Percentiles rank a stretch among this genome's conserved stretches.
Evolutionary conservation across 2,888 invertebrate genomes (phyloP).

Genomic region (Calephelis perditalis): DNA sequence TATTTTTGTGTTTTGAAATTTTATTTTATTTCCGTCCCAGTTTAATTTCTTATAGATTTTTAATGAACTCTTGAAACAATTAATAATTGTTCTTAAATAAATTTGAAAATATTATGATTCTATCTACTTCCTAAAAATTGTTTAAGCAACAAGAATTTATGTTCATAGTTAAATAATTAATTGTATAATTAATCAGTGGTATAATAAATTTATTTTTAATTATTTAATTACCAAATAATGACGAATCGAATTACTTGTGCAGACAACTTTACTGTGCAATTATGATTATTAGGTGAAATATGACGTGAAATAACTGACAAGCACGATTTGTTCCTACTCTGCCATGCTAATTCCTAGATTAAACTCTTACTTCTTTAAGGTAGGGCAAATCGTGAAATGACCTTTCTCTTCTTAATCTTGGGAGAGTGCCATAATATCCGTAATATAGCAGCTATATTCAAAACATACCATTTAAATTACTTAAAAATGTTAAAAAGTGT

Average conservation of each 20-base stretch:
- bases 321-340: conserved; percentile 30
- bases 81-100: too few species aligned
- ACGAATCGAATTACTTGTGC: too few species aligned
- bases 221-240: neutral
- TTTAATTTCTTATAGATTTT: too few species aligned
- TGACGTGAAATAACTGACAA: conserved; percentile 1
- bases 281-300: conserved; percentile 3
- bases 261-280: too few species aligned
- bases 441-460: conserved; percentile 82
- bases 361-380: conserved; percentile 85
- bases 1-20: too few species aligned
- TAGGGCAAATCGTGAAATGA: conserved; percentile 88
- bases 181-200: neutral
- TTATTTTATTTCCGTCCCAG: too few species aligned
- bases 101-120: neutral
- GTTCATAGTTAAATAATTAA: conserved; percentile 1
- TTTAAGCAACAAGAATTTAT: too few species aligned
- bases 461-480: conserved; percentile 44
- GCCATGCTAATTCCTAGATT: conserved; percentile 50
- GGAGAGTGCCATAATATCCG: conserved; percentile 83
- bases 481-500: too few species aligned
- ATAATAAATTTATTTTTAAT: neutral
- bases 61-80: too few species aligned
- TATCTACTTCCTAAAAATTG: too few species aligned
- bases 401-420: conserved; percentile 86